Evolutionary conservation across 1,140 invertebrate species (phyloP), one percentile per base, ranked within the genome.

Genomic region (Zaprionus nigranus): DNA sequence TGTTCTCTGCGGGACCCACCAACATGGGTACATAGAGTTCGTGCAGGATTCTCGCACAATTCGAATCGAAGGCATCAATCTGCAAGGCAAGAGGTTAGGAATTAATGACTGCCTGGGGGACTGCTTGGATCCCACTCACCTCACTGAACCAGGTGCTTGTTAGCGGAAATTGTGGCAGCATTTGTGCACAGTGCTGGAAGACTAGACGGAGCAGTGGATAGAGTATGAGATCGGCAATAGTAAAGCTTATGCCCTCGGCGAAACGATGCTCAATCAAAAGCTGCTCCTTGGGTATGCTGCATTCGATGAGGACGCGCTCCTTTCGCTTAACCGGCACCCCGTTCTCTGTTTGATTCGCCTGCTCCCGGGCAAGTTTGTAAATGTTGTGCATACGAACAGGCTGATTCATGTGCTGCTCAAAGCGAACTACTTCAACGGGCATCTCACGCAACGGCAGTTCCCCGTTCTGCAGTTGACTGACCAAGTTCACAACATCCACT

Each of bases 341-440:
- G 7, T 77, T 77, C 20, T 84, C 79, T 0, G 61, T 72, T 15
- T 75, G 73, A 60, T 92, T 86, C 4, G 84, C 82, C 13, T 82
- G 70, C 59, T 96, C 92, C 93, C 94, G 92, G 3, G 94, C 95
- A 36, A 95, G 94, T 93, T 98, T 98, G 56, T 96, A 95, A 28
- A 98, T 94, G 94, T 99, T 99, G 86, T 99, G 98, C 56, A 98
- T 94, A 85, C 95, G 94, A 0, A 98, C 95, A 1, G 98, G 97
- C 79, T 97, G 95, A n/a, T 94, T 94, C 91, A 99, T 95, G 91
- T 99, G 98, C 77, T 95, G 94, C 93, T 99, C 98, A 87, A 98
- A 97, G 76, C 96, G 94, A 1, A 95, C 93, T 17, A 98, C 85
- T 77, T 95, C 94, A 36, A 87, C 71, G 1, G 96, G 96, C 28